Percentiles rank a stretch among this genome's conserved stretches.
Conservation (phyloP, 2,113 vertebrate species). For the Erythrocercus mccallii region DNA sequence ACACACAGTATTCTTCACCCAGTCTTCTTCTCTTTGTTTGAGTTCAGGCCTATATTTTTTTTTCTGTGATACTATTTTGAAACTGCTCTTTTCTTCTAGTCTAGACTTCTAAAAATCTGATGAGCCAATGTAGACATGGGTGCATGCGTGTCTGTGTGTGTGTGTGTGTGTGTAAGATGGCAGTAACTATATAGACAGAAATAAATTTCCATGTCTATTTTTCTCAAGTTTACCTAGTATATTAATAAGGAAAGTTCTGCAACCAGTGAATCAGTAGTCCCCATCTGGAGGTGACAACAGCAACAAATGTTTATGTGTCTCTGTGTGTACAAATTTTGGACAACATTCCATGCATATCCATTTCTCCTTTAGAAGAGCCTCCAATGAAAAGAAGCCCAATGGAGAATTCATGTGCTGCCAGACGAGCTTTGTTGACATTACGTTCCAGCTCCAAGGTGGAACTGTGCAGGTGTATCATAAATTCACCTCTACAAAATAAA, state of each 20-base stretch:
- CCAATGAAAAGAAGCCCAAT: background rate
- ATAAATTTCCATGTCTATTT: background rate
- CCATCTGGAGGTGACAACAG: background rate
- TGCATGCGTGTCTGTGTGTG: rapidly evolving
- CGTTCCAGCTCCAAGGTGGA: background rate
- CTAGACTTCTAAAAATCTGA: background rate
- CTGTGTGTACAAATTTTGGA: background rate
- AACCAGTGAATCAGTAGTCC: background rate
- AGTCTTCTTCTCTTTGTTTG: background rate
- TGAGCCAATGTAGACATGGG: background rate
- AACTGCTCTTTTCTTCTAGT: background rate
- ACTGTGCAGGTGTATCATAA: background rate
- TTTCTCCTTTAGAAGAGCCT: background rate
- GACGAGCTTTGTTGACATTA: background rate
- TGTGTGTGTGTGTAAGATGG: background rate
- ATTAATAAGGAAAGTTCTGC: background rate
- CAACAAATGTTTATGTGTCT: background rate
- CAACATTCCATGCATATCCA: background rate
- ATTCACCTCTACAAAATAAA: background rate
- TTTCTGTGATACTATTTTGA: background rate
- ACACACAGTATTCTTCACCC: background rate
- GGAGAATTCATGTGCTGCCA: background rate
- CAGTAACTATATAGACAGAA: background rate
- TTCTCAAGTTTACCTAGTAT: background rate
- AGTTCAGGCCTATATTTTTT: background rate